phyloP scores from a whole-genome alignment of 2,888 invertebrate species.

The Nomada fabriciana region DNA sequence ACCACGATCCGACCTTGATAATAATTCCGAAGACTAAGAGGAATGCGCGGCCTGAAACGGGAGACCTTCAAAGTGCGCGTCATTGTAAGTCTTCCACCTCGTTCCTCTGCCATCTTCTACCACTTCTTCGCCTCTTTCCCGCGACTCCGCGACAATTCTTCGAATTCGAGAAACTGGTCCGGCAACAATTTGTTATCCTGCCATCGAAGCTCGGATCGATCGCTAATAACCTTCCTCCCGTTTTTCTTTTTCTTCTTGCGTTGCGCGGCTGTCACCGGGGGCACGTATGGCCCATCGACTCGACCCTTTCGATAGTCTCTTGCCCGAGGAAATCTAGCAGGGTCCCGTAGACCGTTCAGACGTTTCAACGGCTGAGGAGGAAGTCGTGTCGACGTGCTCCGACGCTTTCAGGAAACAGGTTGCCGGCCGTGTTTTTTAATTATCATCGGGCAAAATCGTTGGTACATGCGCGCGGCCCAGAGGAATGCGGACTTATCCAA shows the following conservation, averaged over 20 bases:
- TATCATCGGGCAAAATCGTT: constrained; percentile 29
- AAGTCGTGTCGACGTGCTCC: constrained; percentile 42
- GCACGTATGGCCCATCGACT: not conserved
- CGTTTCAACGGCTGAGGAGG: constrained; percentile 24
- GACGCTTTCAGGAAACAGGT: constrained; percentile 56
- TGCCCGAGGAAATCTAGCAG: constrained; percentile 1
- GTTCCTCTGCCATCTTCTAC: constrained; percentile 9
- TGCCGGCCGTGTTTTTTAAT: constrained; percentile 51
- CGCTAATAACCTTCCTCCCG: constrained; percentile 42
- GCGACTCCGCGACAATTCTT: constrained; percentile 51
- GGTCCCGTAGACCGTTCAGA: not conserved
- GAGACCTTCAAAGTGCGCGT: constrained; percentile 60
- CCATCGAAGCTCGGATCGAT: constrained; percentile 54
- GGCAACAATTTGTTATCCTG: constrained; percentile 56
- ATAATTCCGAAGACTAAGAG: constrained; percentile 55
- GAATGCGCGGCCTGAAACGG: constrained; percentile 44
- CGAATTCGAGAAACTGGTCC: constrained; percentile 70
- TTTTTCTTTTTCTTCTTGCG: constrained; percentile 11
- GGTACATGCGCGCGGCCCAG: constrained; percentile 5
- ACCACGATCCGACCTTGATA: constrained; percentile 58
- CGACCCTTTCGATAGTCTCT: not conserved
- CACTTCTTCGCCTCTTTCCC: constrained; percentile 48
- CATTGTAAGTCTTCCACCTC: constrained; percentile 57
- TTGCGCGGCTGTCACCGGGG: constrained; percentile 24
- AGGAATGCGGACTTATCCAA: constrained; percentile 34